Evolutionary conservation across 2,113 vertebrate genomes (phyloP), one percentile per base, ranked within the genome.

Genomic region (Anolis sagrei): DNA sequence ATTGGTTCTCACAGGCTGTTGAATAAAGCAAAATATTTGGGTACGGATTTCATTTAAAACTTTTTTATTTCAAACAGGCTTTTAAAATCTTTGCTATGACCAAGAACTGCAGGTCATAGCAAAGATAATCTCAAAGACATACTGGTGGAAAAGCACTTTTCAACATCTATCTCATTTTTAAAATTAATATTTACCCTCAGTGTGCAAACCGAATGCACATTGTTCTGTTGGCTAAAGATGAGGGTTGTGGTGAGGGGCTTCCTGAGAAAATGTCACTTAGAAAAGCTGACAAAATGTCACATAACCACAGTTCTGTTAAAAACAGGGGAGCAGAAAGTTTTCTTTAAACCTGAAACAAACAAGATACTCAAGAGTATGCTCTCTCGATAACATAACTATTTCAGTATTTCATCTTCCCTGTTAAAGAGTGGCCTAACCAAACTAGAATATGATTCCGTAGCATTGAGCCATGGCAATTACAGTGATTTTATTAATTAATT

Each of bases 201-300:
- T 2, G 0, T 0, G 0, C 11, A 32, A 16, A 74, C 8, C 29
- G 44, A 49, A 49, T 11, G 8, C 32, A 64, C 3, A 36, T 0
- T 1, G 16, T 5, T 44, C 72, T 49, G 72, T 72, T 83, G 73
- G 5, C 49, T 80, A 72, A 69, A 86, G 54, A 23, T 88, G 84
- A 64, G 2, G 32, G 54, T 27, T 73, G 13, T 11, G 27, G 3
- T 0, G 0, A 5, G 73, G n/a, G 61, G 62, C 44, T 76, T 80
- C 70, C 18, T 49, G 48, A 72, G 0, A 0, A 7, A 66, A 69
- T 39, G 39, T 14, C 21, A 7, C 16, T 2, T 29, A 73, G 44
- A 25, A 64, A 44, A 49, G 76, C 29, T 73, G 34, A 70, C 27
- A 70, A 76, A 82, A 13, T 74, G 27, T 0, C 79, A 70, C 19